These are phyloP conservation scores for Fissipunctia ypsillon DNA, from an alignment of 2,888 invertebrate species.

Conservation along the genomic window DNA sequence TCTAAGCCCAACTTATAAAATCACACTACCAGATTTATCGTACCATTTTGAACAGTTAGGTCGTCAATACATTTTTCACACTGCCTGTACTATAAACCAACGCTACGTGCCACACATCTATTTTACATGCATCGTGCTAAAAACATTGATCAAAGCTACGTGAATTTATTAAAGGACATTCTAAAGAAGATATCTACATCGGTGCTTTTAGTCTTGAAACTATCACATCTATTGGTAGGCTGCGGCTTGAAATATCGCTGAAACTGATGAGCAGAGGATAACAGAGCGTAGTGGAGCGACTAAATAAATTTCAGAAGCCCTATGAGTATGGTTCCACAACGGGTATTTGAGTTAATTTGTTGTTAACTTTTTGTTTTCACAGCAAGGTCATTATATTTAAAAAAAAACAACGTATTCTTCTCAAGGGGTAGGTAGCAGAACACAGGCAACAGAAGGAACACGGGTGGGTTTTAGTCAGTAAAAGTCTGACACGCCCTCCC, in stretches of 20 bases:
- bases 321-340: not conserved
- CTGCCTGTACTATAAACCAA: not conserved
- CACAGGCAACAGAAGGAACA: no score
- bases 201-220: conserved; percentile 16
- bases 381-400: no score
- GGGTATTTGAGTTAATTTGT: no score
- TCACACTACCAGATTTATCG: no score
- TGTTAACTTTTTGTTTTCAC: not conserved
- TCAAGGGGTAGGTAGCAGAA: no score
- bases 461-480: no score
- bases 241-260: conserved; percentile 9
- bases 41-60: not conserved
- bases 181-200: not conserved
- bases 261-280: not conserved
- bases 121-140: conserved; percentile 15
- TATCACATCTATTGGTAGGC: conserved; percentile 30
- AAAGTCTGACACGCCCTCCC: no score
- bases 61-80: not conserved
- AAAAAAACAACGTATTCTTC: no score
- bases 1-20: no score
- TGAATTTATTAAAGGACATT: conserved; percentile 13
- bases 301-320: not conserved
- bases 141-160: conserved; percentile 29
- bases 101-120: not conserved
- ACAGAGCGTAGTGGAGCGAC: not conserved